These are phyloP conservation scores for Actinia equina DNA, from an alignment of 64 coral and sea anemone species.

Conservation along the genomic window DNA sequence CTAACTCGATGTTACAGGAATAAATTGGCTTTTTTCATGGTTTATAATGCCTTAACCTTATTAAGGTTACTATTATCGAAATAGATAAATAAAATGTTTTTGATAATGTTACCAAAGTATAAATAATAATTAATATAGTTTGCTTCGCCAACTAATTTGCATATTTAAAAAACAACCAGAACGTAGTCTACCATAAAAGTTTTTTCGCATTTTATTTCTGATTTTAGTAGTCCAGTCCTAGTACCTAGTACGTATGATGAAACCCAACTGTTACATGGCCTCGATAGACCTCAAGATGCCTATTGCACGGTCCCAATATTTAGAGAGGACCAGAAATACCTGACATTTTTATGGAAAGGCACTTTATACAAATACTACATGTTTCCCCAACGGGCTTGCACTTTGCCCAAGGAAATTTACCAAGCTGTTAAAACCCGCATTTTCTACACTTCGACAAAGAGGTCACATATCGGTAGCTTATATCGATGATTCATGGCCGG, in stretches of 20 bases:
- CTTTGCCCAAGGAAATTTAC: constrained; percentile 10
- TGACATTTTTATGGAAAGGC: constrained; percentile 24
- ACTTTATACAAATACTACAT: constrained; percentile 19
- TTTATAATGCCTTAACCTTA: too few relatives aligned
- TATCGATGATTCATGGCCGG: constrained; percentile 35
- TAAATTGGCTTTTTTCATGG: too few relatives aligned
- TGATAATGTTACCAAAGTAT: too few relatives aligned
- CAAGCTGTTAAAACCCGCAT: neutral
- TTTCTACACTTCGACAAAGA: neutral
- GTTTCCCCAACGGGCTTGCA: constrained; percentile 21
- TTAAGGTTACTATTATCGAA: too few relatives aligned
- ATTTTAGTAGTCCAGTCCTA: too few relatives aligned
- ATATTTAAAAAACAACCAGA: too few relatives aligned
- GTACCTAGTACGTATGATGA: constrained; percentile 27
- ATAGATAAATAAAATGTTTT: too few relatives aligned
- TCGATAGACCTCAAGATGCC: constrained; percentile 36
- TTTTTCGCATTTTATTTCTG: too few relatives aligned
- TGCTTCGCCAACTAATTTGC: too few relatives aligned
- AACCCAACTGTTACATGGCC: constrained; percentile 28
- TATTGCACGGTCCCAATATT: constrained; percentile 31
- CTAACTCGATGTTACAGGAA: too few relatives aligned
- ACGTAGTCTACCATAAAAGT: too few relatives aligned
- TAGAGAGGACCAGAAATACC: constrained; percentile 17
- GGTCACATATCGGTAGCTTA: constrained; percentile 37
- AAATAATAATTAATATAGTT: too few relatives aligned